Evolutionary conservation across 2,113 vertebrate genomes (phyloP), one percentile per base, ranked within the genome.

Genomic region (Meleagris gallopavo): DNA sequence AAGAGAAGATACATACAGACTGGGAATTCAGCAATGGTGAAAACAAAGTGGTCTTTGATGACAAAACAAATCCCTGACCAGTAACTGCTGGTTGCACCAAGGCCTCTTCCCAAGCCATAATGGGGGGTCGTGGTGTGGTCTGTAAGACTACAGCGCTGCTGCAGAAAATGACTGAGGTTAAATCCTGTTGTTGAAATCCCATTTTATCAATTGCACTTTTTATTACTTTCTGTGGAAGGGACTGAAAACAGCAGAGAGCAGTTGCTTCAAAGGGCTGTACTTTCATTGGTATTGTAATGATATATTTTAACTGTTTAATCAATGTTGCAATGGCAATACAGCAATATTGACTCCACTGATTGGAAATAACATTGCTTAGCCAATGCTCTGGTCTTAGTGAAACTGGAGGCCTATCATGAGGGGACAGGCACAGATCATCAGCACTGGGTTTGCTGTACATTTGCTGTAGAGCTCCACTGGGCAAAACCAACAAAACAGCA

Each of bases 131-230:
- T 0, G 0, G 45, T 4, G 6, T 32, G 41, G 57, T 62, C 67
- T 88, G 57, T 50, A 72, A 72, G 52, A 89, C 40, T 60, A 65
- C 40, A 55, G 73, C 3, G 1, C 55, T 70, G 25, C 77, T 78
- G 19, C 57, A 65, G 52, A 62, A 0, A 2, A 12, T 71, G 69
- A 36, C 72, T 79, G 81, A 67, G 41, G 90, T 92, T 91, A 92
- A 91, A 62, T 45, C 64, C 46, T 84, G 40, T 38, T 91, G 90
- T 94, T 95, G 62, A 94, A 96, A 92, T 90, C 74, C 60, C 83
- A 87, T 19, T 86, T 88, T 79, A 94, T 88, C 82, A 90, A 88
- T 86, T 82, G 34, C 30, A 71, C 54, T 77, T 94, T 83, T 88
- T 80, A 76, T 58, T 73, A 60, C 61, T 84, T 20, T 87, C 66